Conservation (phyloP, 2,797 vertebrate genomes). For the Mionectes olivaceus region DNA sequence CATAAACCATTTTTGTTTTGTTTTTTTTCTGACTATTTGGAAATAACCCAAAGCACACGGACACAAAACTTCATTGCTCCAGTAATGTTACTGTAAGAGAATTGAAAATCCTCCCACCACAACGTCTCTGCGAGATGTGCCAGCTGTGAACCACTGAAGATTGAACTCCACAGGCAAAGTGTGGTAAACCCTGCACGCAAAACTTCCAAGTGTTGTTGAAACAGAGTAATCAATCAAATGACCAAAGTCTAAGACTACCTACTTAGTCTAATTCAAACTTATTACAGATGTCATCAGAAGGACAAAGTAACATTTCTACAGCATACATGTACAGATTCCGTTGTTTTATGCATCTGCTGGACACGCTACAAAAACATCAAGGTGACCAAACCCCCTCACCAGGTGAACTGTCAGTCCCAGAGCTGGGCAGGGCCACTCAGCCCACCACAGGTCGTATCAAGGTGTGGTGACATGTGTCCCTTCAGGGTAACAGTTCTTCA, state of each 20-base stretch:
- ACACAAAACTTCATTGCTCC: not conserved
- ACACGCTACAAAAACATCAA: not conserved
- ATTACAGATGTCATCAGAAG: slow-evolving; percentile 1
- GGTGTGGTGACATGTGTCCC: not conserved
- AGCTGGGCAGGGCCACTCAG: not conserved
- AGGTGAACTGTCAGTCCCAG: not conserved
- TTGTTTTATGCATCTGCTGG: not conserved
- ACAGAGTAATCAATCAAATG: not conserved
- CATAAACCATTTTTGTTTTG: not conserved
- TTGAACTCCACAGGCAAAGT: not conserved
- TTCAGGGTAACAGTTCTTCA: not conserved
- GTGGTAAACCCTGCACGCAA: not conserved
- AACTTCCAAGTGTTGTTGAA: not conserved
- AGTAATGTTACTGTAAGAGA: not conserved
- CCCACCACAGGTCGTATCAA: not conserved
- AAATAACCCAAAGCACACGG: not conserved
- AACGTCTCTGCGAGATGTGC: not conserved
- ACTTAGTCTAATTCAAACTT: not conserved
- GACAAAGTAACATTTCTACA: not conserved
- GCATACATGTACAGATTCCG: not conserved
- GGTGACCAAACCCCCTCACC: not conserved
- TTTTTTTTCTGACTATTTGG: not conserved
- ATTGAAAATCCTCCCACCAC: not conserved
- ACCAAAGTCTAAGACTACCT: not conserved
- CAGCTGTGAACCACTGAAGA: not conserved